A percentile compares a stretch with the other conserved stretches of the same genome.
Conservation (phyloP, 1,140 invertebrate genomes). For the Polypedilum pembai region DNA sequence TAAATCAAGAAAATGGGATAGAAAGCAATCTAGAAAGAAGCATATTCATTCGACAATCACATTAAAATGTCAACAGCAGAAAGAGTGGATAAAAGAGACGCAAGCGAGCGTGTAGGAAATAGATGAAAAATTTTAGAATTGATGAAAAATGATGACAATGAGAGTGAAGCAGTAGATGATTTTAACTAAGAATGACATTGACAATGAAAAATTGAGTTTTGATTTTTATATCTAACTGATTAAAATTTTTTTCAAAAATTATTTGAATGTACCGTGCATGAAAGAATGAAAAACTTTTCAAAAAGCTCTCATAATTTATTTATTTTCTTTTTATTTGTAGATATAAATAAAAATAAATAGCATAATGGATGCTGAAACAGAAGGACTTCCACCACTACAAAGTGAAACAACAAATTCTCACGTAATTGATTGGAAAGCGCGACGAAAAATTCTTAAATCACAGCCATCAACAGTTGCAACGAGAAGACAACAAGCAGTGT, state of each 20-base stretch:
- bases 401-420: conserved; percentile 30
- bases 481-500: conserved; percentile 68
- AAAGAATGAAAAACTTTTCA: not conserved
- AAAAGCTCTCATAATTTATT: not conserved
- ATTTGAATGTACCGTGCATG: not conserved
- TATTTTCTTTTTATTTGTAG: not conserved
- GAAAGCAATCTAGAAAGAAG: too few relatives aligned
- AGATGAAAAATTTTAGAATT: too few relatives aligned
- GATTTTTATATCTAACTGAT: not conserved
- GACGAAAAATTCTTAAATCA: conserved; percentile 46
- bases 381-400: conserved; percentile 39
- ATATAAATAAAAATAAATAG: not conserved
- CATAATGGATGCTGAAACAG: conserved; percentile 39
- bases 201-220: not conserved
- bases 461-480: conserved; percentile 66
- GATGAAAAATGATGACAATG: too few relatives aligned
- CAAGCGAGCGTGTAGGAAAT: too few relatives aligned
- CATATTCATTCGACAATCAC: too few relatives aligned
- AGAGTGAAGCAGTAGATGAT: not conserved
- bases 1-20: too few relatives aligned
- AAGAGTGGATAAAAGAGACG: too few relatives aligned
- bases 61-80: too few relatives aligned
- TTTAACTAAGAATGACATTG: not conserved
- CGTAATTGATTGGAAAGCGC: conserved; percentile 37
- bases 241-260: not conserved